These are phyloP conservation scores for Rhynchotus rufescens DNA, from an alignment of 2,797 vertebrate genomes.

Conservation along the genomic window DNA sequence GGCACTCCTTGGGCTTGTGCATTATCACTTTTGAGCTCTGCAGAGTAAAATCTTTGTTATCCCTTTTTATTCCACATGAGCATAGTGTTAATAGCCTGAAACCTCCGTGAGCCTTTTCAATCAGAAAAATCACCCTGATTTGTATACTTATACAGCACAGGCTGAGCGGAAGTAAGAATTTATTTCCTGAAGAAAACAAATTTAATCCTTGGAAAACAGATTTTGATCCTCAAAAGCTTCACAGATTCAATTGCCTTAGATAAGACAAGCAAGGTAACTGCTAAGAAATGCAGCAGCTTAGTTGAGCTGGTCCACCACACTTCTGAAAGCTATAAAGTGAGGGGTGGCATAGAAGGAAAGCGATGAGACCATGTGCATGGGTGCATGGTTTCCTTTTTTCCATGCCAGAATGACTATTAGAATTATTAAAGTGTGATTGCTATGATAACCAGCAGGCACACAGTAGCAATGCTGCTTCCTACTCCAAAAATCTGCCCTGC, in stretches of 20 bases:
- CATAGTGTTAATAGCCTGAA: conserved; percentile 8
- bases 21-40: background rate
- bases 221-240: conserved; percentile 37
- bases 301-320: background rate
- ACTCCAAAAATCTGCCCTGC: background rate
- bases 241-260: background rate
- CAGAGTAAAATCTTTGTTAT: background rate
- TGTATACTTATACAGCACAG: conserved; percentile 11
- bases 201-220: conserved; percentile 30
- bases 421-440: background rate
- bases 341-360: rapidly evolving
- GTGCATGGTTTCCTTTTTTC: background rate
- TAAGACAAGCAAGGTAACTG: background rate
- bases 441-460: background rate
- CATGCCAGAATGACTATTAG: background rate
- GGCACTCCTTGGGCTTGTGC: background rate
- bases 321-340: background rate
- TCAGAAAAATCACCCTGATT: conserved; percentile 29
- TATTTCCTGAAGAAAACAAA: conserved; percentile 38
- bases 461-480: background rate
- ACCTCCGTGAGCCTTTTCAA: conserved; percentile 8
- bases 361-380: background rate
- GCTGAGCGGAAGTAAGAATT: conserved; percentile 41
- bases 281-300: background rate
- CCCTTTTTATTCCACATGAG: conserved; percentile 11